Evolutionary conservation across 2,113 vertebrate species (phyloP).

Genomic region (Microcebus lehilahytsara): DNA sequence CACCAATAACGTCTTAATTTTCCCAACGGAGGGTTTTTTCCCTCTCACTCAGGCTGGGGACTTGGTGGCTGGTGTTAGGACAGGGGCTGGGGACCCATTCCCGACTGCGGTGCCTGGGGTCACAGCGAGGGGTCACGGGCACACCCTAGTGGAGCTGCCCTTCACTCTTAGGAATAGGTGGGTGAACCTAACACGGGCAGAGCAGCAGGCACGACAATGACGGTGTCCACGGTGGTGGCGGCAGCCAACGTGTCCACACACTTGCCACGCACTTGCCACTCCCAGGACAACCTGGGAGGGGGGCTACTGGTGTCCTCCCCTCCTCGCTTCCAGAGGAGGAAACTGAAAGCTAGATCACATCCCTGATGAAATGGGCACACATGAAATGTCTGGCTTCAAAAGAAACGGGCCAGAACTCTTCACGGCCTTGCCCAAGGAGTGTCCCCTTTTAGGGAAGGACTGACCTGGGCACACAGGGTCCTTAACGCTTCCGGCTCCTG

Average conservation of each 20-base stretch:
- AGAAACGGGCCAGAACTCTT: fast-evolving
- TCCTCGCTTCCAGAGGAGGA: background rate
- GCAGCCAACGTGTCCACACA: no score
- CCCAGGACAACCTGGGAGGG: no score
- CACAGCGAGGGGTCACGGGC: background rate
- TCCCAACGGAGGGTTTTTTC: background rate
- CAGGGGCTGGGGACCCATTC: background rate
- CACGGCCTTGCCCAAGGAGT: fast-evolving
- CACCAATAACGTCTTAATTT: background rate
- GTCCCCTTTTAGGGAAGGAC: background rate
- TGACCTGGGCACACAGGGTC: background rate
- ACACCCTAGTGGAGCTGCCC: background rate
- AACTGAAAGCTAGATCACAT: background rate
- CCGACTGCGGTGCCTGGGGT: background rate
- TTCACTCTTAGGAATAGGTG: background rate
- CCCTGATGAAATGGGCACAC: background rate
- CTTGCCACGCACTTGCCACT: fast-evolving
- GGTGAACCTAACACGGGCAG: fast-evolving
- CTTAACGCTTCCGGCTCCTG: fast-evolving
- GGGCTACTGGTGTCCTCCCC: no score
- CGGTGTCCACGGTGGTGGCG: fast-evolving
- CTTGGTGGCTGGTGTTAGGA: background rate
- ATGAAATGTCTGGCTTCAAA: background rate
- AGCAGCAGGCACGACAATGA: fast-evolving
- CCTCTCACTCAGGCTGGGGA: fast-evolving